These are phyloP conservation scores for Callipepla californica DNA, from an alignment of 2,113 vertebrate genomes.

Conservation along the genomic window DNA sequence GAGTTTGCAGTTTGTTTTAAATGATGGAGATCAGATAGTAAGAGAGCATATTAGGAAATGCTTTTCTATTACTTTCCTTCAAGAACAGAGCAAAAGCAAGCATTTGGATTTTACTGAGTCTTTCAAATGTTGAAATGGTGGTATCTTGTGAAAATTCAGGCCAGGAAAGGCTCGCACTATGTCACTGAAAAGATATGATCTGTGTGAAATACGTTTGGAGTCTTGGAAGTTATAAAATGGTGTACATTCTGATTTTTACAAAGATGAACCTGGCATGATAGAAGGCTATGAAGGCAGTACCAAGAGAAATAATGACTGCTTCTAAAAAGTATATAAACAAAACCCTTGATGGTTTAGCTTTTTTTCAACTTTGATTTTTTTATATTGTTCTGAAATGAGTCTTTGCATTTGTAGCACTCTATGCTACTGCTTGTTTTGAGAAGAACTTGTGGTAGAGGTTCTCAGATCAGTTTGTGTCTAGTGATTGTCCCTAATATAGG, in stretches of 20 bases:
- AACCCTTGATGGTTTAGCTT: not conserved
- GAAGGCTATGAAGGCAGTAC: not conserved
- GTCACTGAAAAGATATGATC: not conserved
- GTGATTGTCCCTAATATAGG: not conserved
- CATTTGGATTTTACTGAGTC: constrained; percentile 7
- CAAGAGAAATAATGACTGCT: constrained; percentile 2
- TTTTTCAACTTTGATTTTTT: not conserved
- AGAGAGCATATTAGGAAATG: not conserved
- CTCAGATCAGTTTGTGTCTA: not conserved
- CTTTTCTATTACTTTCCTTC: not conserved
- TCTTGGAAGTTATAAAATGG: not conserved
- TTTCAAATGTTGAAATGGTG: not conserved
- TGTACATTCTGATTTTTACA: not conserved
- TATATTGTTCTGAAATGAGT: not conserved
- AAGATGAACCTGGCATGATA: not conserved
- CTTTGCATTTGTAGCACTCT: not conserved
- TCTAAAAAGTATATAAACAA: constrained; percentile 6
- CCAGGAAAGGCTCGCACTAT: not conserved
- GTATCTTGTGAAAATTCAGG: not conserved
- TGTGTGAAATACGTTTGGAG: not conserved
- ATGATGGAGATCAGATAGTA: not conserved
- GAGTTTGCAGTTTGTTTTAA: not conserved
- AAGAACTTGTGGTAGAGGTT: not conserved
- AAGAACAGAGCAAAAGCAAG: not conserved
- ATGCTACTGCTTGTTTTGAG: not conserved